phyloP scores from a whole-genome alignment of 2,113 vertebrate species.

The Melanostigma gelatinosum region DNA sequence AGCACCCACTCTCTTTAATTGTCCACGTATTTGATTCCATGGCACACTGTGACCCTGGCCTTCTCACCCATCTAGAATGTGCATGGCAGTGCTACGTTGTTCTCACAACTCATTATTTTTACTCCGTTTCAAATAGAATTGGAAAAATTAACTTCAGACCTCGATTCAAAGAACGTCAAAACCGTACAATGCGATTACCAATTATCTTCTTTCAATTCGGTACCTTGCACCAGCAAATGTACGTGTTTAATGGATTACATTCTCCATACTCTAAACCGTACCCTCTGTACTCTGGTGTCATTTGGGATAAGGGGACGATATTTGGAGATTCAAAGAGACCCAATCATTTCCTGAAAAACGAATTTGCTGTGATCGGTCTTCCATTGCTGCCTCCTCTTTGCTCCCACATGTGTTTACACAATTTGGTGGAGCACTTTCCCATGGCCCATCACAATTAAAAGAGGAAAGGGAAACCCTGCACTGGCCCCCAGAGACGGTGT shows the following conservation, averaged over 20 bases:
- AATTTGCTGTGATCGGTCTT: constrained; percentile 66
- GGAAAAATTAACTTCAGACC: constrained; percentile 45
- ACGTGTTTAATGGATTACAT: constrained; percentile 40
- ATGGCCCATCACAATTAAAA: constrained; percentile 58
- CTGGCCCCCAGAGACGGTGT: constrained; percentile 44
- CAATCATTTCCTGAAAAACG: constrained; percentile 56
- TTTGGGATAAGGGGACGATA: constrained; percentile 34
- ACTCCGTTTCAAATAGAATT: constrained; percentile 56
- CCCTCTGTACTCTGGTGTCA: constrained; percentile 45
- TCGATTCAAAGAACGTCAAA: constrained; percentile 58
- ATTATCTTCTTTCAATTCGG: constrained; percentile 46
- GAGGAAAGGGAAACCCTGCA: constrained; percentile 35
- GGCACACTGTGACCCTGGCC: constrained; percentile 33
- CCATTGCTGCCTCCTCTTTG: constrained; percentile 54
- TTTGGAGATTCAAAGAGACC: constrained; percentile 49
- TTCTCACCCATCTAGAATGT: constrained; percentile 30
- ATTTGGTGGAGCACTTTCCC: constrained; percentile 48
- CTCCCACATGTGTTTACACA: constrained; percentile 59
- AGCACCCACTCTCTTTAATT: constrained; percentile 8
- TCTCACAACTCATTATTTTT: constrained; percentile 57
- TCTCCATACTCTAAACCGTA: constrained; percentile 36
- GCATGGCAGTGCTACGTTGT: constrained; percentile 40
- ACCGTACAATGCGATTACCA: constrained; percentile 43
- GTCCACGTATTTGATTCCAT: constrained; percentile 33
- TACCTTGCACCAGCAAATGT: constrained; percentile 16